Evolutionary conservation across 2,113 vertebrate genomes (phyloP).

Genomic region (Amblyornis subalaris): DNA sequence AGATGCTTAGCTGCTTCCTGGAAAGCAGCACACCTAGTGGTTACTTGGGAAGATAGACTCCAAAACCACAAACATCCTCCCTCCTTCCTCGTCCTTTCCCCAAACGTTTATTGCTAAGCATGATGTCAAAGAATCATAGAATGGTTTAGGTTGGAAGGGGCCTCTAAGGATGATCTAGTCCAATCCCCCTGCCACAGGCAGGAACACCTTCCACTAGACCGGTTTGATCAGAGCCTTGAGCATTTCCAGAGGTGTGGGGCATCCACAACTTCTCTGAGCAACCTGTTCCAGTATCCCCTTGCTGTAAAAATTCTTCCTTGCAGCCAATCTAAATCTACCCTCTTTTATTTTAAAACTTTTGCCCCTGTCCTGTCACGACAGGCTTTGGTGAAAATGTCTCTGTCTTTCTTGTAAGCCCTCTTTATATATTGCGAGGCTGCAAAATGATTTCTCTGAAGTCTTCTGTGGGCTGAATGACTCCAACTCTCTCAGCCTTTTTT

Average conservation of each 20-base stretch:
- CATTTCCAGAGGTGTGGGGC: not conserved
- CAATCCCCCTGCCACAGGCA: fast-evolving
- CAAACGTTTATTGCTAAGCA: not conserved
- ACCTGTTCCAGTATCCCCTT: not conserved
- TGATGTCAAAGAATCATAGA: not conserved
- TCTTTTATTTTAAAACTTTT: not conserved
- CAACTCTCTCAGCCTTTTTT: not conserved
- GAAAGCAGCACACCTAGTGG: not conserved
- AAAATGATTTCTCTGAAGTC: not conserved
- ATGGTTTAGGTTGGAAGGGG: not conserved
- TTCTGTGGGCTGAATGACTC: not conserved
- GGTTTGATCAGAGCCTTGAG: not conserved
- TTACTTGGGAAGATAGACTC: not conserved
- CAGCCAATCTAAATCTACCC: not conserved
- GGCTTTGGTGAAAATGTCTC: not conserved
- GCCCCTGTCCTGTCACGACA: not conserved
- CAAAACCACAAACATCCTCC: not conserved
- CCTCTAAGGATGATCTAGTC: fast-evolving
- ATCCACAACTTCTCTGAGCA: not conserved
- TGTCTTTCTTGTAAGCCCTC: not conserved
- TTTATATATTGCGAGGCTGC: not conserved
- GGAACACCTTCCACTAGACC: not conserved
- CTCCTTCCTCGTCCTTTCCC: not conserved
- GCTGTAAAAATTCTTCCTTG: not conserved
- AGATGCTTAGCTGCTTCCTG: not conserved